These are phyloP conservation scores for Listronotus bonariensis DNA, from an alignment of 1,140 invertebrate genomes.

Conservation along the genomic window DNA sequence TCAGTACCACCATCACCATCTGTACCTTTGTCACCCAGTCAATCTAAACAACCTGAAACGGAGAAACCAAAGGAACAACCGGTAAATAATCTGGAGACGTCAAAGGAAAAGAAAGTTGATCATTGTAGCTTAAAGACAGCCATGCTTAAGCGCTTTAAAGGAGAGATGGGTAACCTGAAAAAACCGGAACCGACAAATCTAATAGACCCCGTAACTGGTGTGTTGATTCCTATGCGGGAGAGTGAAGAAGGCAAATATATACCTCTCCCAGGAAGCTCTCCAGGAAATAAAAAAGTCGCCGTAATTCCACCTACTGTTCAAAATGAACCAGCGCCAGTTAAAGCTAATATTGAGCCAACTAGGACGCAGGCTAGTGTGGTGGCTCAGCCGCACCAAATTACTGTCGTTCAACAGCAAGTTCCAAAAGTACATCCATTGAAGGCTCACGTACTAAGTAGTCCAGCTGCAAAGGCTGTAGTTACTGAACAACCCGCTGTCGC, in stretches of 20 bases:
- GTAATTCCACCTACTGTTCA: constrained; percentile 16
- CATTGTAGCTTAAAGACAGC: constrained; percentile 50
- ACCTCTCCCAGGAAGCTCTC: constrained; percentile 58
- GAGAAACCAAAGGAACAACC: constrained; percentile 23
- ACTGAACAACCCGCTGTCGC: constrained; percentile 31
- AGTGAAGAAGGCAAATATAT: constrained; percentile 75
- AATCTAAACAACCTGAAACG: constrained; percentile 37
- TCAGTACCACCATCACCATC: constrained; percentile 36
- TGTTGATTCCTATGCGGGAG: constrained; percentile 72
- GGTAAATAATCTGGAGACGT: not conserved
- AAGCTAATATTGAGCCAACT: constrained; percentile 34
- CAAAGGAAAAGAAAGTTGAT: constrained; percentile 43
- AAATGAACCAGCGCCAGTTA: constrained; percentile 42
- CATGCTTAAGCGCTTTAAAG: constrained; percentile 52
- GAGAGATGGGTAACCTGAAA: constrained; percentile 41
- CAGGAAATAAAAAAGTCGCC: constrained; percentile 30
- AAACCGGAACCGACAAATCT: constrained; percentile 64
- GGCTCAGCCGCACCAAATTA: constrained; percentile 34
- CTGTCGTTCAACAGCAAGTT: constrained; percentile 33
- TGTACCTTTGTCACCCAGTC: constrained; percentile 1
- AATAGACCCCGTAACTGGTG: constrained; percentile 78
- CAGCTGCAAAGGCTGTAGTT: constrained; percentile 50
- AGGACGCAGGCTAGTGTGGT: constrained; percentile 37
- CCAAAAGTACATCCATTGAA: constrained; percentile 59
- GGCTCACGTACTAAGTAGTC: constrained; percentile 59